Evolutionary conservation across 2,113 vertebrate species (phyloP).

Genomic region (Hyperoodon ampullatus): DNA sequence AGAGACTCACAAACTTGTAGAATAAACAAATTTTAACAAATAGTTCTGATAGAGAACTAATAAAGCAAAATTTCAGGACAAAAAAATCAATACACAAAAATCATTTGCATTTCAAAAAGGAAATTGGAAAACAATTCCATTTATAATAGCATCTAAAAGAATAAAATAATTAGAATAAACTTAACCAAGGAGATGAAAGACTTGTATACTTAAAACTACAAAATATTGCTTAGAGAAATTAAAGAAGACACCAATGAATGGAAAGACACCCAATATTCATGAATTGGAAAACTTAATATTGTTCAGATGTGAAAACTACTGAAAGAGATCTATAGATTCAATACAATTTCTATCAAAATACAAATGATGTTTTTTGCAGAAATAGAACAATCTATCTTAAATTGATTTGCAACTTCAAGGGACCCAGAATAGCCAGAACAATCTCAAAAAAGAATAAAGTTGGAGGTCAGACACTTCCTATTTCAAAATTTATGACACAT

Average conservation of each 20-base stretch:
- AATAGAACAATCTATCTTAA: background rate
- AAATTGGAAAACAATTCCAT: background rate
- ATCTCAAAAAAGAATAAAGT: background rate
- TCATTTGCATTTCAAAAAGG: background rate
- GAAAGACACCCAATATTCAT: background rate
- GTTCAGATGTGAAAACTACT: background rate
- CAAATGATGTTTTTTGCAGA: background rate
- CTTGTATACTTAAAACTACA: background rate
- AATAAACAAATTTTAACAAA: background rate
- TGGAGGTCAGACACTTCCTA: background rate
- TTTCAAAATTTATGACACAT: background rate
- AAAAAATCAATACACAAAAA: background rate
- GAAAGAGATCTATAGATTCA: background rate
- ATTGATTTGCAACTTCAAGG: background rate
- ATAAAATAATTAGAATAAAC: background rate
- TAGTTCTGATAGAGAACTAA: background rate
- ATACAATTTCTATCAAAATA: background rate
- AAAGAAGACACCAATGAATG: background rate
- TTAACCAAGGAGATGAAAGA: background rate
- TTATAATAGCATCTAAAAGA: background rate
- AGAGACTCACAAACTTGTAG: background rate
- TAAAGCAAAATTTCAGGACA: background rate
- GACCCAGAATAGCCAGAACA: background rate
- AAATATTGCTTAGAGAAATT: background rate
- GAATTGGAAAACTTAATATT: background rate